A percentile compares a stretch with the other conserved stretches of the same genome.
Conservation (phyloP, 1,140 invertebrate genomes). For the Zaprionus tsacasi region DNA sequence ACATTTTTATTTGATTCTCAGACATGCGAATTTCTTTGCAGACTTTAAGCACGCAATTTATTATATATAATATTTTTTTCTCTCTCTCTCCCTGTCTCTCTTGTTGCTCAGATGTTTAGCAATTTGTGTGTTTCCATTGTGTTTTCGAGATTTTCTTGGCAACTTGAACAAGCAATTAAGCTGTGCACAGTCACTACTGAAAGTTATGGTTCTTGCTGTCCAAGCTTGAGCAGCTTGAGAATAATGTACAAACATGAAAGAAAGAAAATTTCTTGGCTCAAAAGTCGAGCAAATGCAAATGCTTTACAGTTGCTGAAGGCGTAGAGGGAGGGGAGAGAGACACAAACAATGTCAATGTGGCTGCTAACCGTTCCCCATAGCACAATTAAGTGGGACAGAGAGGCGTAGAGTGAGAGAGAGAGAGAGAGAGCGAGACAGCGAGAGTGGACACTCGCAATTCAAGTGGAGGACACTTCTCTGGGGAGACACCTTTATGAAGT, state of each 20-base stretch:
- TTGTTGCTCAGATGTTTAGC: background rate
- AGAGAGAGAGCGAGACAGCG: background rate
- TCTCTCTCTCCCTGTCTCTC: background rate
- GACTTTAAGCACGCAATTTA: background rate
- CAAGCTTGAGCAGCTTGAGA: conserved; percentile 26
- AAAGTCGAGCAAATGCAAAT: conserved; percentile 53
- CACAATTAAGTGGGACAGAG: conserved; percentile 42
- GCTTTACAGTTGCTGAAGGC: too few relatives aligned
- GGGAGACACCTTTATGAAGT: conserved; percentile 50
- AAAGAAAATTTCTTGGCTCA: conserved; percentile 46
- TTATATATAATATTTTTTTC: background rate
- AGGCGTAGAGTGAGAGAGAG: background rate
- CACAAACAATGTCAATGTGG: conserved; percentile 45
- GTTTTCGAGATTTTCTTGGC: conserved; percentile 12
- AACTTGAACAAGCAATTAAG: conserved; percentile 41
- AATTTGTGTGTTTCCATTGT: conserved; percentile 8
- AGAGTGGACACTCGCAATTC: conserved; percentile 27
- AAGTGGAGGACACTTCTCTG: conserved; percentile 39
- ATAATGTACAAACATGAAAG: conserved; percentile 33
- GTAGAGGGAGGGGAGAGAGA: background rate
- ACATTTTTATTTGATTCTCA: background rate
- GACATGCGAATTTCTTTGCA: too few relatives aligned
- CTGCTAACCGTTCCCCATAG: conserved; percentile 47
- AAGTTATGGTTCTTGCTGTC: conserved; percentile 25
- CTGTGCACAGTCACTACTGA: conserved; percentile 11